phyloP scores from a whole-genome alignment of 2,797 vertebrate genomes.

The Fundulus diaphanus region DNA sequence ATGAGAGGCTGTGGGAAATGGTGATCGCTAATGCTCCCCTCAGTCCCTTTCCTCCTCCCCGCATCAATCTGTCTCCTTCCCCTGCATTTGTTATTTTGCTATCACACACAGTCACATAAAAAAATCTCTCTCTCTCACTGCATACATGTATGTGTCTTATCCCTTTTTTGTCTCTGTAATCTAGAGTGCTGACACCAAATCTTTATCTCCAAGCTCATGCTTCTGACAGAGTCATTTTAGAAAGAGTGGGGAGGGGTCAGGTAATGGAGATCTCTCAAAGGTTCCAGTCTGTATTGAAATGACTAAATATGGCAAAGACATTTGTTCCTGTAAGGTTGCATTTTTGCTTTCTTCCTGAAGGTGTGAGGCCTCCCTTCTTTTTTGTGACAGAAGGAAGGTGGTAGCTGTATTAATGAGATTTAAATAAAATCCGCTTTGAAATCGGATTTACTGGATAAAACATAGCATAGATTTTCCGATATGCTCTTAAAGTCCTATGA shows the following conservation, averaged over 20 bases:
- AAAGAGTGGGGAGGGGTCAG: slow-evolving; percentile 36
- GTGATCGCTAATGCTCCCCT: slow-evolving; percentile 58
- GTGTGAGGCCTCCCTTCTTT: slow-evolving; percentile 25
- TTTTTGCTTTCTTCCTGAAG: slow-evolving; percentile 44
- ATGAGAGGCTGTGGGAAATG: slow-evolving; percentile 58
- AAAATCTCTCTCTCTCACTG: slow-evolving; percentile 13
- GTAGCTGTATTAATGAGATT: slow-evolving; percentile 28
- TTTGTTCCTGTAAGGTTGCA: slow-evolving; percentile 38
- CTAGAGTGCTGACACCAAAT: slow-evolving; percentile 46
- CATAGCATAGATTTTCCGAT: neutral
- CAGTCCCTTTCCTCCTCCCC: slow-evolving; percentile 36
- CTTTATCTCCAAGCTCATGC: slow-evolving; percentile 55
- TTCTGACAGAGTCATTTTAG: slow-evolving; percentile 64
- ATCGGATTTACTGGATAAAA: slow-evolving; percentile 12
- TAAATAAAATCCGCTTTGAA: slow-evolving; percentile 18
- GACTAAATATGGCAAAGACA: slow-evolving; percentile 20
- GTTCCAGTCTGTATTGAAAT: slow-evolving; percentile 51
- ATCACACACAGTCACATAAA: slow-evolving; percentile 41
- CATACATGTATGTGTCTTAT: slow-evolving; percentile 9
- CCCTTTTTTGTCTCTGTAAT: slow-evolving; percentile 44
- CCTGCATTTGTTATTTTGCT: slow-evolving; percentile 47
- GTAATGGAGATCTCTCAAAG: slow-evolving; percentile 50
- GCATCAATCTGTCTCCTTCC: slow-evolving; percentile 46
- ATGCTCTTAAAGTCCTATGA: neutral
- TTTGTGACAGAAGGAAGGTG: slow-evolving; percentile 34